Evolutionary conservation across 2,888 invertebrate species (phyloP), one percentile per base, ranked within the genome.

Genomic region (Melangyna quadrimaculata): DNA sequence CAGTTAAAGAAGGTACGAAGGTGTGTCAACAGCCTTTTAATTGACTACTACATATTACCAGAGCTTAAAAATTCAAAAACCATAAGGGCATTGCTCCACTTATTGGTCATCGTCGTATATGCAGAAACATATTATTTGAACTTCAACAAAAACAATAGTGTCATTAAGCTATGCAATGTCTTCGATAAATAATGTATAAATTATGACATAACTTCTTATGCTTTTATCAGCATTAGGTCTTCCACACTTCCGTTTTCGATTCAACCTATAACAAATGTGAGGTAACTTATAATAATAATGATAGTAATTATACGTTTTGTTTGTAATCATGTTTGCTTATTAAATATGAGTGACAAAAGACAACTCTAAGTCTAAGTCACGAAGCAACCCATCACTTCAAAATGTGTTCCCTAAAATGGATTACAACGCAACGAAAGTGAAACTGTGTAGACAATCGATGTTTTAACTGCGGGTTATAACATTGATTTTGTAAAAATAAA

Each of bases 361-460:
- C 27, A 48, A 71, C 24, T 22, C 40, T 22, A 71, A 79, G 77
- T 22, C 40, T 22, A 71, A 79, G 77, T 77, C 77, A 86, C 78
- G 81, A 70, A 80, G 45, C n/a, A n/a, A 51, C 24, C 32, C 29
- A 63, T 29, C 35, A 24, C n/a, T n/a, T 1, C 17, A 29, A 27
- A 57, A 65, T 67, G 32, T 51, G 57, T 70, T 69, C 51, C 86
- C 86, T 73, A 69, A 86, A 65, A 74, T 59, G 86, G 86, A 22
- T 32, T 29, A 61, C 53, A 75, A 35, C 75, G 59, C 63, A 78
- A 78, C 73, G 73, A 86, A 86, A 86, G 86, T 86, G 86, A 86
- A 86, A 86, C 24, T 61, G 24, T 69, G 1, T 19, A 22, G 6
- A 27, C 59, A 35, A 24, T 24, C 67, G 12, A 17, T 10, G 17